These are phyloP conservation scores for Orchestia grillus DNA, from an alignment of 1,140 invertebrate genomes.

Conservation along the genomic window DNA sequence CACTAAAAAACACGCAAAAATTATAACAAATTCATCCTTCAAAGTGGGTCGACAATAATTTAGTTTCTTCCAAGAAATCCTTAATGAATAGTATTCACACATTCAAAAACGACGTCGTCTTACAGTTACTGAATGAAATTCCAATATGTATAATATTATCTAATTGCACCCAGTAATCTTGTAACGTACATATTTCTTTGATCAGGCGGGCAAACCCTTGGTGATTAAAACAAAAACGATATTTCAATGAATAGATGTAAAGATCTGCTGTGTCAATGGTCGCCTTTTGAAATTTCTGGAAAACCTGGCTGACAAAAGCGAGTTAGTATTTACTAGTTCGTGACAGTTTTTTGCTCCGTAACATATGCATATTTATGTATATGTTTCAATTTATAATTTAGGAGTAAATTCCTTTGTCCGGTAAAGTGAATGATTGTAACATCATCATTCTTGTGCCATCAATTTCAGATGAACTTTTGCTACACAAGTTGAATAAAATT, in stretches of 20 bases:
- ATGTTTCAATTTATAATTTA: background rate
- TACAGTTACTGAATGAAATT: background rate
- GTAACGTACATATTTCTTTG: no score
- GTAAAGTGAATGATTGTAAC: background rate
- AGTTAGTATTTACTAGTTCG: background rate
- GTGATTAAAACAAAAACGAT: background rate
- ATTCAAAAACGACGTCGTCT: background rate
- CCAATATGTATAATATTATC: background rate
- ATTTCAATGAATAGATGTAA: background rate
- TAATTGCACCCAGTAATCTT: background rate
- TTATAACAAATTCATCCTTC: no score
- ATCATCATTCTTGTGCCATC: background rate
- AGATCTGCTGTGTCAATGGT: background rate
- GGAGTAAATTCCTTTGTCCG: background rate
- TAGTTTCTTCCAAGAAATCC: background rate
- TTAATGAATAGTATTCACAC: background rate
- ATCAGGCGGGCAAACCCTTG: no score
- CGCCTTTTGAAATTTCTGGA: background rate
- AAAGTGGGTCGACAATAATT: no score
- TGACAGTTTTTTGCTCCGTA: background rate
- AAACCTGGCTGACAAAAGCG: background rate
- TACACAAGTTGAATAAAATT: background rate
- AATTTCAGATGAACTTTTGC: background rate
- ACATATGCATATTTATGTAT: background rate
- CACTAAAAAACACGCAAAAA: background rate